phyloP scores from a whole-genome alignment of 2,888 invertebrate genomes.

The Synanthedon andrenaeformis region DNA sequence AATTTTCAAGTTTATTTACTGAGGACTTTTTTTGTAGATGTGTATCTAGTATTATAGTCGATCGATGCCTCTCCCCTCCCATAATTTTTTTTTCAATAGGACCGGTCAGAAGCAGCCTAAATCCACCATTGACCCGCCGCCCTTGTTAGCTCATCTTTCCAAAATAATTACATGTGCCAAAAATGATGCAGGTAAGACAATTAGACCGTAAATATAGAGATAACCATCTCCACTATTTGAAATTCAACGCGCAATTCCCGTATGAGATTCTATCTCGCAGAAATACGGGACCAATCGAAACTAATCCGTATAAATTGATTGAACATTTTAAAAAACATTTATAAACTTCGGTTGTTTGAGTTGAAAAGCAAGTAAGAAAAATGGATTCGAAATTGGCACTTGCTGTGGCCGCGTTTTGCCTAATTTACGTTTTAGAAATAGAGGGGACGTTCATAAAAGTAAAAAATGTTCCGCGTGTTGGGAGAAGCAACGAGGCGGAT shows the following conservation, averaged over 20 bases:
- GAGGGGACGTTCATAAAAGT: constrained; percentile 55
- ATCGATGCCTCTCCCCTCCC: no score
- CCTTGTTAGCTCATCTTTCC: no score
- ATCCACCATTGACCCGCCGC: no score
- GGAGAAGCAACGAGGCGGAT: constrained; percentile 52
- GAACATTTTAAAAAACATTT: no score
- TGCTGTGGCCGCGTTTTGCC: constrained; percentile 26
- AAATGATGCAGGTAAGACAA: no score
- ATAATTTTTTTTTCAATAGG: no score
- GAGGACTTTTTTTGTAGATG: no score
- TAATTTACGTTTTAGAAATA: constrained; percentile 31
- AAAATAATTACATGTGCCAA: no score
- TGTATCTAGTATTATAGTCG: no score
- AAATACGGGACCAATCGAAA: constrained; percentile 44
- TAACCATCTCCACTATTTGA: neutral
- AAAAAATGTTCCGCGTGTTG: constrained; percentile 56
- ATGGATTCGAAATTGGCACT: constrained; percentile 36
- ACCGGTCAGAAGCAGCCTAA: no score
- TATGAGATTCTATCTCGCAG: neutral
- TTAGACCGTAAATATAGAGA: neutral
- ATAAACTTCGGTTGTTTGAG: constrained; percentile 8
- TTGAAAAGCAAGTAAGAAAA: constrained; percentile 19
- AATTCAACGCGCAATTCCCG: neutral
- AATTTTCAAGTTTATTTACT: no score
- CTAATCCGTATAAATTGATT: constrained; percentile 27